phyloP scores from a whole-genome alignment of 2,888 invertebrate genomes.

The Chymomyza caudatula region DNA sequence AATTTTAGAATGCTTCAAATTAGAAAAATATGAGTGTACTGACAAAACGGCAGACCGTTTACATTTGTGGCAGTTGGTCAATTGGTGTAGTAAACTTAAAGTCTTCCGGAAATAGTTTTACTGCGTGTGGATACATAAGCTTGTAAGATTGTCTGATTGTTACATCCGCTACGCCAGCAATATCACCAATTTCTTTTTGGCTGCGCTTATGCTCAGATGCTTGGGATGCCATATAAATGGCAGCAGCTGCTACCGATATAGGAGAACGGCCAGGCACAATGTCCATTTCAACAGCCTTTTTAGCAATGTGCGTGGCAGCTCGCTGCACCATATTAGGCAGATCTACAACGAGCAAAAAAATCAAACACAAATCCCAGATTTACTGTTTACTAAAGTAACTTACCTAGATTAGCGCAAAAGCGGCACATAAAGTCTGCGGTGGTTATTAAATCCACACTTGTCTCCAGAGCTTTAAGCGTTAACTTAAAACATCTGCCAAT shows the following conservation, averaged over 20 bases:
- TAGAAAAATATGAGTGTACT: not conserved
- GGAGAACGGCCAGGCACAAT: slow-evolving; percentile 98
- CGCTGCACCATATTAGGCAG: slow-evolving; percentile 92
- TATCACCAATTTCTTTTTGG: slow-evolving; percentile 98
- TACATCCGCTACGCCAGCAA: slow-evolving; percentile 98
- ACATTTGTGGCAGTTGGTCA: slow-evolving; percentile 94
- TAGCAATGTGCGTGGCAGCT: slow-evolving; percentile 97
- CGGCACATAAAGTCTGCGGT: slow-evolving; percentile 99
- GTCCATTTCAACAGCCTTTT: slow-evolving; percentile 97
- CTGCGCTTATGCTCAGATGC: slow-evolving; percentile 97
- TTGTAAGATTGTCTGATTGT: slow-evolving; percentile 98
- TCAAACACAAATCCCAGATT: too few species aligned
- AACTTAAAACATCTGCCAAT: slow-evolving; percentile 98
- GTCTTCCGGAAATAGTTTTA: slow-evolving; percentile 95
- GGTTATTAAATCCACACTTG: slow-evolving; percentile 97
- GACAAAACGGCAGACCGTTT: slow-evolving; percentile 32
- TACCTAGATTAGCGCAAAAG: slow-evolving; percentile 96
- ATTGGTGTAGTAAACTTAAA: slow-evolving; percentile 97
- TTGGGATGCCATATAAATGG: slow-evolving; percentile 99
- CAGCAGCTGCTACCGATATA: slow-evolving; percentile 98
- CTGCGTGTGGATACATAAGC: slow-evolving; percentile 96
- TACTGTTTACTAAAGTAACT: not conserved
- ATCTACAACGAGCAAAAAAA: slow-evolving; percentile 50
- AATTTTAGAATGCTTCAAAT: not conserved
- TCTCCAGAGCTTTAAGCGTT: slow-evolving; percentile 96